Evolutionary conservation across 2,888 invertebrate species (phyloP).

Genomic region (Sinopyrophorus schimmeli): DNA sequence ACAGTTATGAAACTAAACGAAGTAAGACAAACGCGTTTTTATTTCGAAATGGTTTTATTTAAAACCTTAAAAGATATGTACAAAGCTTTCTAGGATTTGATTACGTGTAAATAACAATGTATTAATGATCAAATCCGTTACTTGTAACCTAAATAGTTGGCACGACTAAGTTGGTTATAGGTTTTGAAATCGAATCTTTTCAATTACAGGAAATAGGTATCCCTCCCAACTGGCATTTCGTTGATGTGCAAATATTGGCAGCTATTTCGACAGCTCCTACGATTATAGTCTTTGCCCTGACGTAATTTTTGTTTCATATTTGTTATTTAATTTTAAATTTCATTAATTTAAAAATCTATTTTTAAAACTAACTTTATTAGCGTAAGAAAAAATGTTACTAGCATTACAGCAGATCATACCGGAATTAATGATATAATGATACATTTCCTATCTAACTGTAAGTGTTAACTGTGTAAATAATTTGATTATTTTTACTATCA

Average conservation of each 20-base stretch:
- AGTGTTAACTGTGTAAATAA: too few species aligned
- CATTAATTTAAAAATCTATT: too few species aligned
- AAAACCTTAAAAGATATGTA: slow-evolving; percentile 10
- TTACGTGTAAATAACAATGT: slow-evolving; percentile 28
- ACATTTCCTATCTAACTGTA: too few species aligned
- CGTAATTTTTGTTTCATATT: too few species aligned
- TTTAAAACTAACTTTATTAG: too few species aligned
- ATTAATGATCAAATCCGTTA: slow-evolving; percentile 22
- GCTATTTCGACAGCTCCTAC: slow-evolving; percentile 21
- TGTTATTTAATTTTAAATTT: too few species aligned
- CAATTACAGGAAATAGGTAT: slow-evolving; percentile 30
- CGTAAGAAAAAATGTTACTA: too few species aligned
- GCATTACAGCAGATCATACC: too few species aligned
- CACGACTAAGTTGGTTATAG: slow-evolving; percentile 18
- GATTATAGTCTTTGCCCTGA: too few species aligned
- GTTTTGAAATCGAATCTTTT: slow-evolving; percentile 34
- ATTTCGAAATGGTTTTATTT: slow-evolving; percentile 20
- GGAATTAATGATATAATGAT: too few species aligned
- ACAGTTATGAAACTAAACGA: too few species aligned
- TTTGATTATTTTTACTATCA: too few species aligned
- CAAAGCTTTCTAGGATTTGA: slow-evolving; percentile 23
- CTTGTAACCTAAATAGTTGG: slow-evolving; percentile 26
- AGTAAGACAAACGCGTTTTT: slow-evolving; percentile 7
- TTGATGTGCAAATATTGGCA: slow-evolving; percentile 26
- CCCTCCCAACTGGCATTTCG: slow-evolving; percentile 23